Percentiles rank a stretch among this genome's conserved stretches.
Evolutionary conservation across 2,888 invertebrate genomes (phyloP).

Genomic region (Apeira syringaria): DNA sequence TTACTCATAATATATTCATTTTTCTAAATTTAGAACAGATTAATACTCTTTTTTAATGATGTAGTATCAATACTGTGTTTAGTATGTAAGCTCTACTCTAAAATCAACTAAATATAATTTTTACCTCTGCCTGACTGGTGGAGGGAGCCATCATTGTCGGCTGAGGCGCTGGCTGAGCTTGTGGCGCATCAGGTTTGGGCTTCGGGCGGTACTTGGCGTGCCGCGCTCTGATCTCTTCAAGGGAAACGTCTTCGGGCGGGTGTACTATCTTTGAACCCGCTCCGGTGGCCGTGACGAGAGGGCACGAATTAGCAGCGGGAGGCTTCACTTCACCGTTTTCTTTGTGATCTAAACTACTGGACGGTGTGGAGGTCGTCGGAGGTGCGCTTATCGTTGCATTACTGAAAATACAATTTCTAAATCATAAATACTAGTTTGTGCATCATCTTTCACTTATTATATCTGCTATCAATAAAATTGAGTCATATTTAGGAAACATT

Average conservation of each 20-base stretch:
- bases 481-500: too few species aligned
- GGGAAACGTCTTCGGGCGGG: constrained; percentile 95
- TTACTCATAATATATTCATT: too few species aligned
- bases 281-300: constrained; percentile 89
- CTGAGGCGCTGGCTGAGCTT: constrained; percentile 36
- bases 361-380: constrained; percentile 78
- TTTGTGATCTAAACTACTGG: constrained; percentile 56
- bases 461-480: too few species aligned
- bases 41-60: too few species aligned
- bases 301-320: constrained; percentile 65
- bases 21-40: too few species aligned
- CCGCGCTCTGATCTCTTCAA: constrained; percentile 92
- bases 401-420: constrained; percentile 54
- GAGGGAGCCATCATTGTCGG: constrained; percentile 54
- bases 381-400: constrained; percentile 91
- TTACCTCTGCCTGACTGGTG: constrained; percentile 75
- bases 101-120: background rate
- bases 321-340: constrained; percentile 74
- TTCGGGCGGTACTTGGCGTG: constrained; percentile 85
- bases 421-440: too few species aligned
- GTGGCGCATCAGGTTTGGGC: constrained; percentile 56
- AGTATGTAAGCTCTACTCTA: too few species aligned
- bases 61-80: too few species aligned
- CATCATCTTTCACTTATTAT: too few species aligned
- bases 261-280: constrained; percentile 96